These are phyloP conservation scores for Pteronura brasiliensis DNA, from an alignment of 2,113 vertebrate genomes.

Conservation along the genomic window DNA sequence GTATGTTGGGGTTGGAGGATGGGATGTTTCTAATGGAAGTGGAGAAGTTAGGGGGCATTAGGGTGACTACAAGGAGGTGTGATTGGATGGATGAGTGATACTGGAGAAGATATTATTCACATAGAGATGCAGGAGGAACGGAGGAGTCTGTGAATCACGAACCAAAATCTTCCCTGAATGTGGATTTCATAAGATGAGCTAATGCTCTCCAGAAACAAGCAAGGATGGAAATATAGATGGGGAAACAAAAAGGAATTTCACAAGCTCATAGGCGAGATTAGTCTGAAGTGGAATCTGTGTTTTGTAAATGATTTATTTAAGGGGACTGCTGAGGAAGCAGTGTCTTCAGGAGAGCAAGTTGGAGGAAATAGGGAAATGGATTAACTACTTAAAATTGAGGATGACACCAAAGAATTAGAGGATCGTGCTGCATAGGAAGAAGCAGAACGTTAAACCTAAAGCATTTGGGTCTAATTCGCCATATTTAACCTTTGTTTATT, in stretches of 20 bases:
- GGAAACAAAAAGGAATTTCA: neutral
- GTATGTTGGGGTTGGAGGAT: neutral
- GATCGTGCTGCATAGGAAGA: neutral
- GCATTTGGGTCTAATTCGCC: neutral
- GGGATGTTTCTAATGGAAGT: neutral
- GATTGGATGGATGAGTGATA: neutral
- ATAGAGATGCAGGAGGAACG: neutral
- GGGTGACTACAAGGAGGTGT: neutral
- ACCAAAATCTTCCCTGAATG: neutral
- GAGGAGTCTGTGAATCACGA: neutral
- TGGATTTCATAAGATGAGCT: neutral
- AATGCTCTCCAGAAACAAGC: neutral
- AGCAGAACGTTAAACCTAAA: neutral
- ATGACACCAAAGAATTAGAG: neutral
- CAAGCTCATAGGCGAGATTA: neutral
- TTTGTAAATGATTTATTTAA: neutral
- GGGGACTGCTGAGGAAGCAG: neutral
- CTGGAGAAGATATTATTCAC: neutral
- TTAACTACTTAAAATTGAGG: neutral
- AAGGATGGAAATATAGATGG: neutral
- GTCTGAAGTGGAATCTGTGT: neutral
- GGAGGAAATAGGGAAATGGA: neutral
- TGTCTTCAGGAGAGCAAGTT: neutral
- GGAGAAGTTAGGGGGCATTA: fast-evolving
- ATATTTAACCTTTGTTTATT: constrained; percentile 1